Evolutionary conservation across 1,140 invertebrate genomes (phyloP).

Genomic region (Bradynema listronoti): DNA sequence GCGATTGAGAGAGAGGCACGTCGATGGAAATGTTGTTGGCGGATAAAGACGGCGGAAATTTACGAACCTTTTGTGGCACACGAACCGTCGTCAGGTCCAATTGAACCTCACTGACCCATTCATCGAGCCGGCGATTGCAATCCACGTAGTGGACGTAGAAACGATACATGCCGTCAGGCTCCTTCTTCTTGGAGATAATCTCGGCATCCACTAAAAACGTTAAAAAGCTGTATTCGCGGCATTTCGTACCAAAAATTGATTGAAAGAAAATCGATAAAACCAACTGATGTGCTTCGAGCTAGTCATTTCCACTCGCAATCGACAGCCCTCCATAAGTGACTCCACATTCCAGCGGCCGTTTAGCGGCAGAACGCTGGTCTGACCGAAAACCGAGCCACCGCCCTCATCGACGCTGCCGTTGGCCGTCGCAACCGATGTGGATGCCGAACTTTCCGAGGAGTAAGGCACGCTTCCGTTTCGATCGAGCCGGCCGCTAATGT

Average conservation of each 20-base stretch:
- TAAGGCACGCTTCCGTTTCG: conserved; percentile 7
- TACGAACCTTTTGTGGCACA: conserved; percentile 33
- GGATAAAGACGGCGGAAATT: conserved; percentile 2
- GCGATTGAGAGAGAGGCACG: background rate
- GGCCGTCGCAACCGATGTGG: too few relatives aligned
- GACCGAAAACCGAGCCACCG: too few relatives aligned
- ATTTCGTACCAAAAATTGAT: background rate
- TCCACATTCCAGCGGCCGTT: conserved; percentile 22
- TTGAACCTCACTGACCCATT: conserved; percentile 36
- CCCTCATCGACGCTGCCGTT: background rate
- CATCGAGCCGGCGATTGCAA: conserved; percentile 43
- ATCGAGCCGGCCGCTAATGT: background rate
- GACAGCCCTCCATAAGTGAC: conserved; percentile 35
- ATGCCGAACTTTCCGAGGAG: too few relatives aligned
- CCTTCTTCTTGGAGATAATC: conserved; percentile 23
- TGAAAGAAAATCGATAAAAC: conserved; percentile 13
- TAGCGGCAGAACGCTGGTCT: too few relatives aligned
- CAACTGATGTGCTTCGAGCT: conserved; percentile 22
- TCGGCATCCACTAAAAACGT: conserved; percentile 41
- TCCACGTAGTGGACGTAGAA: conserved; percentile 47
- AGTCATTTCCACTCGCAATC: conserved; percentile 35
- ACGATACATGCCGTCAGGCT: conserved; percentile 2
- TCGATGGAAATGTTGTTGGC: background rate
- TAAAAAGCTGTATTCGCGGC: background rate
- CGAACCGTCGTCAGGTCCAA: conserved; percentile 29